Conservation (phyloP, 2,113 vertebrate genomes). For the Cyanoramphus novaezelandiae region DNA sequence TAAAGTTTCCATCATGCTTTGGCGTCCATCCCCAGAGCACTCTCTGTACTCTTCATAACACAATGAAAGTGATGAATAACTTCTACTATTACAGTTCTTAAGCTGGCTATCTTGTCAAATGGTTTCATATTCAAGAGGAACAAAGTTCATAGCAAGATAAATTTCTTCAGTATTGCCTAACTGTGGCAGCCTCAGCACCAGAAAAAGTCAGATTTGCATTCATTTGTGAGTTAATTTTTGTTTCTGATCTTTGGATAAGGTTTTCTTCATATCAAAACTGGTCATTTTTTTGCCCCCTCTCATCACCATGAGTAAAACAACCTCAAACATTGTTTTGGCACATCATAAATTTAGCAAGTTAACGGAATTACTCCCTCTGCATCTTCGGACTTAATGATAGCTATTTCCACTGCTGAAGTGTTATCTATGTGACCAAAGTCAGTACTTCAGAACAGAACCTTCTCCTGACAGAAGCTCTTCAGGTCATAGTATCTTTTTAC, state of each 20-base stretch:
- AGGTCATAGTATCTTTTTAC: background rate
- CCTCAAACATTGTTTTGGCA: background rate
- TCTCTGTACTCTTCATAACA: slow-evolving; percentile 1
- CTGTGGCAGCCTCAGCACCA: background rate
- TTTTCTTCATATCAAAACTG: background rate
- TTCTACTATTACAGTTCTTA: background rate
- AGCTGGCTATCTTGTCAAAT: background rate
- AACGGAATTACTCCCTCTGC: background rate
- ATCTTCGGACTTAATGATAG: background rate
- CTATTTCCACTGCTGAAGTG: background rate
- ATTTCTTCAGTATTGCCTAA: background rate
- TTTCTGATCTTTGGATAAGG: background rate
- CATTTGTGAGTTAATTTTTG: background rate
- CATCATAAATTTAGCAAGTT: background rate
- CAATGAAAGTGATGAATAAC: background rate
- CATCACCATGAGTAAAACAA: background rate
- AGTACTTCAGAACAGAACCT: background rate
- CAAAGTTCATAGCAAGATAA: background rate
- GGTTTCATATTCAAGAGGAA: background rate
- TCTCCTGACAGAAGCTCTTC: background rate
- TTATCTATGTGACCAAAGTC: background rate
- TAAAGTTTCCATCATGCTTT: slow-evolving; percentile 45
- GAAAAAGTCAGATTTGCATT: background rate
- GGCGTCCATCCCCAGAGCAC: background rate
- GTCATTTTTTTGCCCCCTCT: background rate